A percentile compares a stretch with the other conserved stretches of the same genome.
These are phyloP conservation scores for Agrochola litura DNA, from an alignment of 2,888 invertebrate species.

Conservation along the genomic window DNA sequence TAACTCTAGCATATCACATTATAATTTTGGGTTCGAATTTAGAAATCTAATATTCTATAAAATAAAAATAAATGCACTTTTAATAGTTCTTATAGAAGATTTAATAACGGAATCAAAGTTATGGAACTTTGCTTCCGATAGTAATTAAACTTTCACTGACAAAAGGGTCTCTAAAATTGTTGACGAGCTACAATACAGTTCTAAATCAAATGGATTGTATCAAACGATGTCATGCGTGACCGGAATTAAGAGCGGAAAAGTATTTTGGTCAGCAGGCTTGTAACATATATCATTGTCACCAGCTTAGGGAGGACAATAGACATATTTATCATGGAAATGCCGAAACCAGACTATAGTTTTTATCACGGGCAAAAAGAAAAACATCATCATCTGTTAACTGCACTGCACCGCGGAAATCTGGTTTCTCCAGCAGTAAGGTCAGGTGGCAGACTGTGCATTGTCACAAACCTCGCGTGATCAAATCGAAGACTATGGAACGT, in stretches of 20 bases:
- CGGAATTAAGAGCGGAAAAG: constrained; percentile 18
- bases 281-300: constrained; percentile 7
- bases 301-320: not conserved
- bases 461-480: constrained; percentile 22
- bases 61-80: too few relatives aligned
- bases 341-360: constrained; percentile 22
- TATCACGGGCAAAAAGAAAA: constrained; percentile 26
- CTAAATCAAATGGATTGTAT: constrained; percentile 33
- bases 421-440: constrained; percentile 39
- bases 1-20: not conserved
- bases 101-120: not conserved
- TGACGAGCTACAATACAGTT: not conserved
- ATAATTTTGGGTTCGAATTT: not conserved
- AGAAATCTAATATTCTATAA: too few relatives aligned
- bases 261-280: constrained; percentile 10
- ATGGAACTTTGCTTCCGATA: not conserved
- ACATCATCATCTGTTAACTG: constrained; percentile 19
- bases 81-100: not conserved
- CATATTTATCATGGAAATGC: constrained; percentile 5
- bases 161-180: not conserved
- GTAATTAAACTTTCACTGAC: not conserved
- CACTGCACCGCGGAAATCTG: constrained; percentile 52
- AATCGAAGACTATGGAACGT: constrained; percentile 16
- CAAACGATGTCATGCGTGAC: constrained; percentile 29
- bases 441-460: constrained; percentile 30